These are phyloP conservation scores for Phalera bucephala DNA, from an alignment of 2,888 invertebrate genomes.

Conservation along the genomic window DNA sequence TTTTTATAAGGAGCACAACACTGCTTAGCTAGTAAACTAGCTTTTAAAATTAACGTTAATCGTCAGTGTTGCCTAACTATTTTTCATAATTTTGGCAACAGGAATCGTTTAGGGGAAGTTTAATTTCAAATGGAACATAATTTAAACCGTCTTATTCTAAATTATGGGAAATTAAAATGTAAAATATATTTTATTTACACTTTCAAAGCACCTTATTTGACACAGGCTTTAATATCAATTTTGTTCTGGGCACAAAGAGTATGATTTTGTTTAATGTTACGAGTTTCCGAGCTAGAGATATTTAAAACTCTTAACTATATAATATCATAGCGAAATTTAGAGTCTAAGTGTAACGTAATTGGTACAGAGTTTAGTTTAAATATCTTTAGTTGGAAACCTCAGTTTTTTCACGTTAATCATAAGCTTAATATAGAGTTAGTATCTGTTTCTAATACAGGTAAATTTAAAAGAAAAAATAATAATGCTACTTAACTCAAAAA, in stretches of 20 bases:
- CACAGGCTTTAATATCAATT: slow-evolving; percentile 63
- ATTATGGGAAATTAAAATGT: slow-evolving; percentile 50
- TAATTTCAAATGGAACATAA: slow-evolving; percentile 35
- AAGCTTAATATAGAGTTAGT: slow-evolving; percentile 51
- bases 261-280: slow-evolving; percentile 5
- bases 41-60: slow-evolving; percentile 22
- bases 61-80: slow-evolving; percentile 35
- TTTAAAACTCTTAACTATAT: slow-evolving; percentile 6
- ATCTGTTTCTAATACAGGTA: slow-evolving; percentile 59
- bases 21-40: neutral
- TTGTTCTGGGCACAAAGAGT: slow-evolving; percentile 50
- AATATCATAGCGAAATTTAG: slow-evolving; percentile 4
- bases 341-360: neutral
- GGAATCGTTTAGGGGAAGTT: slow-evolving; percentile 23
- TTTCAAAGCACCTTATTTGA: slow-evolving; percentile 74
- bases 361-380: slow-evolving; percentile 10
- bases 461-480: slow-evolving; percentile 47
- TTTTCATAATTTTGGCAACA: slow-evolving; percentile 33
- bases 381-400: slow-evolving; percentile 38
- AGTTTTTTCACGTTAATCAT: slow-evolving; percentile 41
- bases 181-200: slow-evolving; percentile 65
- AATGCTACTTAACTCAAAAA: slow-evolving; percentile 51
- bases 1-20: too few relatives aligned
- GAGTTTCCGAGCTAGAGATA: slow-evolving; percentile 14
- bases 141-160: slow-evolving; percentile 57